phyloP scores from a whole-genome alignment of 2,888 invertebrate species.

The Pyrochroa serraticornis region DNA sequence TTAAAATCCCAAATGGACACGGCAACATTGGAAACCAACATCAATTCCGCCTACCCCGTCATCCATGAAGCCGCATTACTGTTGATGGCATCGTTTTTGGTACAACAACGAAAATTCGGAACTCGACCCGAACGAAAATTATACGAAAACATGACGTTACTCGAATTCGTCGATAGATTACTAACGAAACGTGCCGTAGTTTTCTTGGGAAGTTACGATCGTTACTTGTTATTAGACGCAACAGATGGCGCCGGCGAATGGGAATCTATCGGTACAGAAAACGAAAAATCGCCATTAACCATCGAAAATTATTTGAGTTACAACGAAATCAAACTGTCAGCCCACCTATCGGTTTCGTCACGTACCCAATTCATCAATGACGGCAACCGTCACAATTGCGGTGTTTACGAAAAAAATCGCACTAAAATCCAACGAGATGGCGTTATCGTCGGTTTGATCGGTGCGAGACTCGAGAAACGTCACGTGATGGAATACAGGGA shows the following conservation, averaged over 20 bases:
- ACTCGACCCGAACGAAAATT: slow-evolving; percentile 47
- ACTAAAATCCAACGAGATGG: slow-evolving; percentile 54
- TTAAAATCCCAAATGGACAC: background rate
- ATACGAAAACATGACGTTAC: slow-evolving; percentile 65
- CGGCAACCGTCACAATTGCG: slow-evolving; percentile 62
- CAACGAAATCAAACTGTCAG: slow-evolving; percentile 68
- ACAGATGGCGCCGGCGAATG: slow-evolving; percentile 61
- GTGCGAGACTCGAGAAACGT: slow-evolving; percentile 61
- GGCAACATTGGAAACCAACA: slow-evolving; percentile 50
- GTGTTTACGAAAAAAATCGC: slow-evolving; percentile 58
- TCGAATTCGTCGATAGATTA: slow-evolving; percentile 64
- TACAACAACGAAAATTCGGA: slow-evolving; percentile 61
- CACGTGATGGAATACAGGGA: slow-evolving; percentile 68
- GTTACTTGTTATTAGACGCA: slow-evolving; percentile 61
- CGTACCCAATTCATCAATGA: slow-evolving; percentile 67
- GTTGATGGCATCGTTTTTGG: slow-evolving; percentile 67
- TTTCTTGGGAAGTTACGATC: slow-evolving; percentile 60
- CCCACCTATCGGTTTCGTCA: slow-evolving; percentile 66
- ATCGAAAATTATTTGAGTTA: slow-evolving; percentile 66
- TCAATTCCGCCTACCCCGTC: slow-evolving; percentile 64
- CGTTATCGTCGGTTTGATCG: slow-evolving; percentile 60
- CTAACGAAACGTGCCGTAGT: slow-evolving; percentile 63
- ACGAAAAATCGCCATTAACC: slow-evolving; percentile 62
- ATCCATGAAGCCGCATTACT: slow-evolving; percentile 69
- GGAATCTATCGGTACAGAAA: slow-evolving; percentile 65